Conservation (phyloP, 1,140 invertebrate species). For the Eumaeus atala region DNA sequence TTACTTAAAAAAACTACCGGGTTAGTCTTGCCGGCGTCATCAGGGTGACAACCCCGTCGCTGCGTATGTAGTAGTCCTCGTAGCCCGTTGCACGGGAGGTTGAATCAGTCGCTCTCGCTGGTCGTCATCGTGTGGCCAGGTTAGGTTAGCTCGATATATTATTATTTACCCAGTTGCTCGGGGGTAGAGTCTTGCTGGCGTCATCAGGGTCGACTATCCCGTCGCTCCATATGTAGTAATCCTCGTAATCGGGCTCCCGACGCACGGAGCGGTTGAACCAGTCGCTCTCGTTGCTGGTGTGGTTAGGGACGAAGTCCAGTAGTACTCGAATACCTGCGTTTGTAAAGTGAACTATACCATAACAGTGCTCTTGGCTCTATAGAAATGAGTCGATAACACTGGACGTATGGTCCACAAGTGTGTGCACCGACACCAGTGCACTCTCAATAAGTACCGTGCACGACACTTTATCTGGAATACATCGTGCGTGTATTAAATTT, state of each 20-base stretch:
- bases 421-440: too few species aligned
- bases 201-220: constrained; percentile 48
- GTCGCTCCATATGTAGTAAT: constrained; percentile 80
- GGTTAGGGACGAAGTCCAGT: constrained; percentile 72
- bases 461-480: too few species aligned
- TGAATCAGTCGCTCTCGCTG: constrained; percentile 82
- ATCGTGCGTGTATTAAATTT: too few species aligned
- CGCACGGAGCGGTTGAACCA: constrained; percentile 79
- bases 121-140: constrained; percentile 77
- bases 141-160: too few species aligned
- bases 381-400: too few species aligned
- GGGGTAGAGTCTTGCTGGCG: constrained; percentile 41
- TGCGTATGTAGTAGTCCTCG: constrained; percentile 80
- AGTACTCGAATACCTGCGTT: constrained; percentile 36
- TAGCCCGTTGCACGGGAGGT: constrained; percentile 69
- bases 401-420: too few species aligned
- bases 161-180: constrained; percentile 34
- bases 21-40: constrained; percentile 44
- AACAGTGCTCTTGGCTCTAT: too few species aligned
- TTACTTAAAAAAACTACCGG: constrained; percentile 23
- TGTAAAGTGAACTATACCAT: too few species aligned
- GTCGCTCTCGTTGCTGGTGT: constrained; percentile 80
- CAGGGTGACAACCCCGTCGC: constrained; percentile 54
- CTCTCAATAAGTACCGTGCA: too few species aligned
- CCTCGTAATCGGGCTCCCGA: constrained; percentile 70